These are phyloP conservation scores for Leptopilina drosophilae DNA, from an alignment of 2,888 invertebrate genomes.

Conservation along the genomic window DNA sequence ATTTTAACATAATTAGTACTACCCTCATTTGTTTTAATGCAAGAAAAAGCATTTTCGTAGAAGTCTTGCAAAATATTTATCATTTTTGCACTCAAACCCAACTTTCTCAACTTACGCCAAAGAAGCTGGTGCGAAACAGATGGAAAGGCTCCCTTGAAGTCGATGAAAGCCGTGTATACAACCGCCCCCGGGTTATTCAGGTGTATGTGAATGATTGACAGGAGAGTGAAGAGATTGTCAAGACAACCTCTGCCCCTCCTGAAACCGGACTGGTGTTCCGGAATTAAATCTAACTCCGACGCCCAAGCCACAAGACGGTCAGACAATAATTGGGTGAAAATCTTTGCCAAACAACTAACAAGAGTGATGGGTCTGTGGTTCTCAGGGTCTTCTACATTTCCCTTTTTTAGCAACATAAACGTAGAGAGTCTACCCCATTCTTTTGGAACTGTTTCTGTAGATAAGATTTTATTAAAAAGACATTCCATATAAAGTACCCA, in stretches of 20 bases:
- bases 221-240: background rate
- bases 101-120: background rate
- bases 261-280: background rate
- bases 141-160: background rate
- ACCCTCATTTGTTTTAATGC: background rate
- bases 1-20: background rate
- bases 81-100: background rate
- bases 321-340: background rate
- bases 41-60: background rate
- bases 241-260: background rate
- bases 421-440: no score
- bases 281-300: background rate
- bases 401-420: no score
- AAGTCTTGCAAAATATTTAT: background rate
- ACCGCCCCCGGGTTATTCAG: background rate
- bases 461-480: no score
- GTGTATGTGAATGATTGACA: background rate
- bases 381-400: no score
- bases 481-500: no score
- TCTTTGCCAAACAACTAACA: background rate
- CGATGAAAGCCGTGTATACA: background rate
- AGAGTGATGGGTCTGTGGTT: no score
- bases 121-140: background rate
- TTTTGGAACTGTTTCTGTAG: no score
- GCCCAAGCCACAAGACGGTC: background rate